A percentile compares a stretch with the other conserved stretches of the same genome.
Evolutionary conservation across 30 jellyfish, hydroid and myxozoan species (phyloP).

Genomic region (Phacellophora camtschatica): DNA sequence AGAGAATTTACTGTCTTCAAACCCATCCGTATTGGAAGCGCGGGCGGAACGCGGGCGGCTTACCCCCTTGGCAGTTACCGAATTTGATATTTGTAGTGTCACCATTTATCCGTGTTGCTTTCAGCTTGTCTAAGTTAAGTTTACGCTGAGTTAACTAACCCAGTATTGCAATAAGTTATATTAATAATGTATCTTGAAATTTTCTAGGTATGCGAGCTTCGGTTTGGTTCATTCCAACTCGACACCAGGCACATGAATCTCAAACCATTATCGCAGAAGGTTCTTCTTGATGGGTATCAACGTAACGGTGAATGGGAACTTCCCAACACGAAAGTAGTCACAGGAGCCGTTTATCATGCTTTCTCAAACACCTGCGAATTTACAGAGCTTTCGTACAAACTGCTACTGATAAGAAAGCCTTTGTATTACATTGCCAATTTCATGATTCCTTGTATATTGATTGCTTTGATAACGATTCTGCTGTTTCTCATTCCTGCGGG

Average conservation of each 20-base stretch:
- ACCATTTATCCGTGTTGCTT: too few species aligned
- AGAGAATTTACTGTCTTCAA: too few species aligned
- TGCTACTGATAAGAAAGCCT: conserved; percentile 67
- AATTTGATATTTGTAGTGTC: too few species aligned
- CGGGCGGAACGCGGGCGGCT: too few species aligned
- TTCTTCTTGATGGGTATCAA: not conserved
- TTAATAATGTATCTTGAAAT: too few species aligned
- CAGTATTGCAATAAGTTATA: too few species aligned
- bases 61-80: too few species aligned
- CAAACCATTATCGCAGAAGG: conserved; percentile 18
- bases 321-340: conserved; percentile 15
- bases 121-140: too few species aligned
- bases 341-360: conserved; percentile 61
- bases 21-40: too few species aligned
- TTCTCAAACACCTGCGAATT: conserved; percentile 45
- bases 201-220: conserved; percentile 55
- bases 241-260: conserved; percentile 59
- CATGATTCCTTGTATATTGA: conserved; percentile 64
- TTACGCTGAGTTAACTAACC: too few species aligned
- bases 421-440: conserved; percentile 65
- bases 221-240: conserved; percentile 75
- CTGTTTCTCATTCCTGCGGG: conserved; percentile 86
- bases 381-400: conserved; percentile 46
- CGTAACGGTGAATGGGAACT: conserved; percentile 71
- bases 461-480: conserved; percentile 66